A percentile compares a stretch with the other conserved stretches of the same genome.
Conservation (phyloP, 2,113 vertebrate species). For the Hypocryptadius cinnamomeus region DNA sequence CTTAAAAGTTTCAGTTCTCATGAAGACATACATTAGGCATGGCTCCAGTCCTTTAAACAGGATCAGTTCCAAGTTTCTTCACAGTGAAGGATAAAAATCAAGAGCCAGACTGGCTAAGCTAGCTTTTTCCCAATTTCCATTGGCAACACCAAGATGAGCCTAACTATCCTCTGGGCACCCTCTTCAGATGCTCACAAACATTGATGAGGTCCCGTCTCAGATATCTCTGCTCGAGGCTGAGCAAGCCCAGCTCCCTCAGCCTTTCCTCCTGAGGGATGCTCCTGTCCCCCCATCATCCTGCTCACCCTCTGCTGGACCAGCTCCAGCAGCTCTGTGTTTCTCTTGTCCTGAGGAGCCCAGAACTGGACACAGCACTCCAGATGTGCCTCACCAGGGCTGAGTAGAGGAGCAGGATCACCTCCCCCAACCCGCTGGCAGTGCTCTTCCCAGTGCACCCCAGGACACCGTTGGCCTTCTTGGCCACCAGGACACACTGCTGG, state of each 20-base stretch:
- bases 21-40: not conserved
- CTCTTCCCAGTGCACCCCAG: not conserved
- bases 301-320: rapidly evolving
- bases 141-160: rapidly evolving
- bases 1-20: not conserved
- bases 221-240: not conserved
- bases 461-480: not conserved
- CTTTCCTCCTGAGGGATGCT: not conserved
- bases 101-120: not conserved
- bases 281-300: rapidly evolving
- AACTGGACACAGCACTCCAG: not conserved
- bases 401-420: not conserved
- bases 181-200: not conserved
- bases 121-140: not conserved
- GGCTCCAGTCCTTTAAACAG: not conserved
- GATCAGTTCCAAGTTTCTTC: not conserved
- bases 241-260: not conserved
- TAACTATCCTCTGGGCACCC: not conserved
- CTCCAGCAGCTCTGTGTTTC: not conserved
- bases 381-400: not conserved
- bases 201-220: not conserved
- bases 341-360: not conserved
- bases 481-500: not conserved
- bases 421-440: rapidly evolving
- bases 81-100: not conserved